A percentile compares a stretch with the other conserved stretches of the same genome.
phyloP scores from a whole-genome alignment of 2,113 vertebrate genomes.

The Aptenodytes patagonicus region DNA sequence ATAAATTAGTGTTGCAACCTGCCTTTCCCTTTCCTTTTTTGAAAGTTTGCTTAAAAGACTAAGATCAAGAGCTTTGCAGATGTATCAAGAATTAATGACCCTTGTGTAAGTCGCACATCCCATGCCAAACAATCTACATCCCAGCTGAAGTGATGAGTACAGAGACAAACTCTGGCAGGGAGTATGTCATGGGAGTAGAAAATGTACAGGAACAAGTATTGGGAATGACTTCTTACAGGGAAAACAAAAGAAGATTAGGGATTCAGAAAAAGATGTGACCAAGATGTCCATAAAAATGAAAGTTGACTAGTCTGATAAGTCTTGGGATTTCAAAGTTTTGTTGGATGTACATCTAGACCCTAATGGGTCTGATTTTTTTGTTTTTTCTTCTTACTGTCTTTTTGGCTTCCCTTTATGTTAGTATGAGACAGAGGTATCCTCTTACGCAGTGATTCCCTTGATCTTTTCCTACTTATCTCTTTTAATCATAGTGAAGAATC shows the following conservation, averaged over 20 bases:
- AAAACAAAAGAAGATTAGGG: conserved; percentile 20
- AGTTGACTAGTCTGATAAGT: conserved; percentile 26
- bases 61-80: conserved; percentile 34
- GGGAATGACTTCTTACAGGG: conserved; percentile 43
- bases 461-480: not conserved
- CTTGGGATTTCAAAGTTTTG: conserved; percentile 23
- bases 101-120: not conserved
- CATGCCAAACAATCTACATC: conserved; percentile 13
- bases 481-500: conserved; percentile 11
- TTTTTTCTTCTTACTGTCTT: not conserved
- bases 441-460: not conserved
- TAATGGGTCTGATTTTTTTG: not conserved
- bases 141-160: not conserved
- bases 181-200: conserved; percentile 33
- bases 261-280: conserved; percentile 38
- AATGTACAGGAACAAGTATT: conserved; percentile 32
- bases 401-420: conserved; percentile 4
- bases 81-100: conserved; percentile 53
- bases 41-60: not conserved
- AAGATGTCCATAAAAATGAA: conserved; percentile 30
- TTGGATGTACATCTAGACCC: not conserved
- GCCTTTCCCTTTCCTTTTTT: not conserved
- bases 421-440: not conserved
- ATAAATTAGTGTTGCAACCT: not conserved
- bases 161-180: conserved; percentile 36